These are phyloP conservation scores for Thera britannica DNA, from an alignment of 2,888 invertebrate genomes.

Conservation along the genomic window DNA sequence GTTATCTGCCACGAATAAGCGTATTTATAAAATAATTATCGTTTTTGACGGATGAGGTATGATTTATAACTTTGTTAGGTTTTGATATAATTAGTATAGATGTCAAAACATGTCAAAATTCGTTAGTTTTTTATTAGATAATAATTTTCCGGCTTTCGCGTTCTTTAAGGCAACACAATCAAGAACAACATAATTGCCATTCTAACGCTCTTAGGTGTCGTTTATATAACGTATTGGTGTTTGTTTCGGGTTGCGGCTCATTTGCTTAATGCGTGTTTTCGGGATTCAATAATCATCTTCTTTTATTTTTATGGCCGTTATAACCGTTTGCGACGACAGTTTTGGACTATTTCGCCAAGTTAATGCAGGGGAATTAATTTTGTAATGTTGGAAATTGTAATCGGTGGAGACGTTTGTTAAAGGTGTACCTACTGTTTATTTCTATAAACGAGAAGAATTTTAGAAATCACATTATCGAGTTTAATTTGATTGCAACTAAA, in stretches of 20 bases:
- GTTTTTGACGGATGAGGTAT: too few species aligned
- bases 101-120: too few species aligned
- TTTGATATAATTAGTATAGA: too few species aligned
- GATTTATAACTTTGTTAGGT: too few species aligned
- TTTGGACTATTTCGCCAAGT: slow-evolving; percentile 21
- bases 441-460: neutral
- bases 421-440: too few species aligned
- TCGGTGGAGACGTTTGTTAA: neutral
- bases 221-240: slow-evolving; percentile 36
- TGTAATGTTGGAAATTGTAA: slow-evolving; percentile 17
- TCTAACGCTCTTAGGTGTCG: slow-evolving; percentile 40
- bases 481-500: too few species aligned
- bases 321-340: slow-evolving; percentile 29
- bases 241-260: slow-evolving; percentile 32
- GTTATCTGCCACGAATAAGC: too few species aligned
- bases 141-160: slow-evolving; percentile 8
- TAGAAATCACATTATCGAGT: too few species aligned
- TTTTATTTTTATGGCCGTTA: slow-evolving; percentile 30
- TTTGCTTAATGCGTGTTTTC: slow-evolving; percentile 36
- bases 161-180: slow-evolving; percentile 20
- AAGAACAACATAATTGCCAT: slow-evolving; percentile 40
- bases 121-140: too few species aligned
- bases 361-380: slow-evolving; percentile 26
- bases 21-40: too few species aligned
- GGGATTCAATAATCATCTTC: slow-evolving; percentile 31